Evolutionary conservation across 2,888 invertebrate species (phyloP).

Genomic region (Chymomyza procnemis): DNA sequence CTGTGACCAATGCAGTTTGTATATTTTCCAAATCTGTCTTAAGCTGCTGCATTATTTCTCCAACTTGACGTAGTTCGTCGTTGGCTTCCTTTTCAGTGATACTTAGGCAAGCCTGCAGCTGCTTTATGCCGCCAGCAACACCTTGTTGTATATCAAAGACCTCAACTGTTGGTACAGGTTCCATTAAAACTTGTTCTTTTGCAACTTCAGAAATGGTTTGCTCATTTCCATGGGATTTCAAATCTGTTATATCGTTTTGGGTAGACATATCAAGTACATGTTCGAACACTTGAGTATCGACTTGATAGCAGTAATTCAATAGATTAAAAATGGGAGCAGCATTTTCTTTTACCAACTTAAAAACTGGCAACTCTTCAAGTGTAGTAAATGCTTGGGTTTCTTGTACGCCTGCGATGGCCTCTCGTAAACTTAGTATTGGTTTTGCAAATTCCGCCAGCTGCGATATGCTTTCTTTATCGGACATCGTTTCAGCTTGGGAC

Average conservation of each 20-base stretch:
- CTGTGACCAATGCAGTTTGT: constrained; percentile 49
- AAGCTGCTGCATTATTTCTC: constrained; percentile 67
- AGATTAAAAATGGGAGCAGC: constrained; percentile 50
- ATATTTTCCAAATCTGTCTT: constrained; percentile 62
- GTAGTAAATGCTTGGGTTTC: constrained; percentile 43
- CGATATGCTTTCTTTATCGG: constrained; percentile 37
- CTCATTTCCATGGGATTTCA: constrained; percentile 78
- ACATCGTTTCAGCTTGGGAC: constrained; percentile 52
- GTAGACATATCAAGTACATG: constrained; percentile 80
- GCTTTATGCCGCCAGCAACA: constrained; percentile 73
- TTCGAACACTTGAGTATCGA: constrained; percentile 77
- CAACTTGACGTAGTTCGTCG: constrained; percentile 61
- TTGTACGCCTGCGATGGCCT: constrained; percentile 59
- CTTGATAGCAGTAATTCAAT: constrained; percentile 69
- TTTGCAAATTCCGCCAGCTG: constrained; percentile 52
- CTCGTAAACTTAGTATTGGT: constrained; percentile 54
- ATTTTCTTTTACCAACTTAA: constrained; percentile 49
- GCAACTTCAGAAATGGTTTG: constrained; percentile 76
- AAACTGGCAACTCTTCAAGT: constrained; percentile 48
- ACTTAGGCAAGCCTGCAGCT: constrained; percentile 72
- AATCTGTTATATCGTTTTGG: constrained; percentile 81
- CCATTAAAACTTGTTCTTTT: constrained; percentile 32
- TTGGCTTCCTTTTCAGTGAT: constrained; percentile 47
- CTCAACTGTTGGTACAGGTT: constrained; percentile 35
- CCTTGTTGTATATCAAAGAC: constrained; percentile 47